phyloP scores from a whole-genome alignment of 2,797 vertebrate genomes.

The Sphenodon punctatus region DNA sequence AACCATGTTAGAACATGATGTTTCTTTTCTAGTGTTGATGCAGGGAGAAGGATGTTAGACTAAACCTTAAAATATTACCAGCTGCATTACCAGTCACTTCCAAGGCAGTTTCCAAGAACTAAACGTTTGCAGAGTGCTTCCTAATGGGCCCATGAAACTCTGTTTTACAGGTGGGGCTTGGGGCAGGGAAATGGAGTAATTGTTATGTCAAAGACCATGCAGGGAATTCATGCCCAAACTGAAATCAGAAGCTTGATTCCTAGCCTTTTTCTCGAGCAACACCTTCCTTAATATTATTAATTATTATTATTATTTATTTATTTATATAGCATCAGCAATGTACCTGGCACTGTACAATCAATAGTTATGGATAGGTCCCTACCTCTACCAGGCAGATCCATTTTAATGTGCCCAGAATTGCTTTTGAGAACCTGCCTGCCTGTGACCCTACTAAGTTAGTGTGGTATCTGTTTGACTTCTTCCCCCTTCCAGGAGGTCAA shows the following conservation, averaged over 20 bases:
- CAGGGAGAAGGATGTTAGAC: not conserved
- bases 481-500: conserved; percentile 85
- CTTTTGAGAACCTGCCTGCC: not conserved
- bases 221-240: not conserved
- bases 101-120: not conserved
- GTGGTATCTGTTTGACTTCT: not conserved
- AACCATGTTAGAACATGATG: not conserved
- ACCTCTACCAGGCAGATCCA: no score
- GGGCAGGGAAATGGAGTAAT: not conserved
- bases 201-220: not conserved
- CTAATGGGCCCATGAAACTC: rapidly evolving
- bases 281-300: not conserved
- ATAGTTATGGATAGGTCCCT: no score
- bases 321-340: no score
- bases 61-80: not conserved
- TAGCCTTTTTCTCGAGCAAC: rapidly evolving
- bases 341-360: no score
- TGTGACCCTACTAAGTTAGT: not conserved
- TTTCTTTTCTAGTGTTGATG: not conserved
- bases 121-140: not conserved
- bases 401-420: no score
- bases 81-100: not conserved
- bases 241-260: not conserved
- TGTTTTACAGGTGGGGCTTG: not conserved
- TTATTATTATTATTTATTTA: no score